Conservation (phyloP, 2,797 vertebrate species). For the Limnodromus scolopaceus region DNA sequence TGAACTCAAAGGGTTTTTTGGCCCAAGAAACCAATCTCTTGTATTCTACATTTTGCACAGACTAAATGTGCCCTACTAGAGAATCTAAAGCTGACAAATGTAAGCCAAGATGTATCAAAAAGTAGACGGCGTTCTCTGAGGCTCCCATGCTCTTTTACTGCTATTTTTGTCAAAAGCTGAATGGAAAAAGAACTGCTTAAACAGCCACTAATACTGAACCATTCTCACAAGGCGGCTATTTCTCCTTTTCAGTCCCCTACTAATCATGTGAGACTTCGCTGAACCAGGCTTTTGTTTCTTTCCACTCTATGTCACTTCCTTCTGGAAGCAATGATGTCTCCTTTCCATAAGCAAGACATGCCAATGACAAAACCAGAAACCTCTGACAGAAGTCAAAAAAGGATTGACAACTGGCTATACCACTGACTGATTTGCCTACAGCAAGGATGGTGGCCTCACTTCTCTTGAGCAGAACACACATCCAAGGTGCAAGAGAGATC, state of each 20-base stretch:
- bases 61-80: background rate
- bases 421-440: background rate
- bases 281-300: background rate
- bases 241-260: background rate
- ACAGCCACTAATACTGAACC: background rate
- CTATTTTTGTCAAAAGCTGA: conserved; percentile 25
- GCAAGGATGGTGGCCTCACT: background rate
- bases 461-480: background rate
- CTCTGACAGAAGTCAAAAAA: background rate
- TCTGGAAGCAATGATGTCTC: background rate
- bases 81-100: background rate
- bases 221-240: background rate
- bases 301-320: background rate
- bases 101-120: background rate
- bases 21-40: background rate
- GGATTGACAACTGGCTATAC: background rate
- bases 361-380: background rate
- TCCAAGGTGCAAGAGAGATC: background rate
- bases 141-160: background rate
- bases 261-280: background rate
- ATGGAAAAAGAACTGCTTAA: conserved; percentile 9
- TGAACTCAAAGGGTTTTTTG: background rate
- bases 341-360: background rate
- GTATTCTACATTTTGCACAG: background rate
- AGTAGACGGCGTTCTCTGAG: background rate